Conservation (phyloP, 2,888 invertebrate genomes). For the Cephus rjabovi region DNA sequence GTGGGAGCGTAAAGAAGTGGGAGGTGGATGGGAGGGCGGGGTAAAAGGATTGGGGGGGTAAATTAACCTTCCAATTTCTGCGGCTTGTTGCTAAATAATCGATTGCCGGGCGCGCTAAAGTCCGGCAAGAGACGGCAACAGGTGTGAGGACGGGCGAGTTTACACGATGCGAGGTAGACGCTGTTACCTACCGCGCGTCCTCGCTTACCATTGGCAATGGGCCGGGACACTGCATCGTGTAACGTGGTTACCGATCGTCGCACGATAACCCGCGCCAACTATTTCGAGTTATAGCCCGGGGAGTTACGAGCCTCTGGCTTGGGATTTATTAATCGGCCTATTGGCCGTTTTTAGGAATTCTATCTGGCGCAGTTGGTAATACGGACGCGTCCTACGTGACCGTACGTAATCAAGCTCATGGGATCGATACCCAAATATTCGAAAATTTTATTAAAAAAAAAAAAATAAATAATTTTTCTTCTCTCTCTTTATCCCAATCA, state of each 20-base stretch:
- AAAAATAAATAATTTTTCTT: no score
- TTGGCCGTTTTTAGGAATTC: constrained; percentile 5
- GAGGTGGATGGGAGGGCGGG: background rate
- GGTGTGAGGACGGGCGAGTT: constrained; percentile 39
- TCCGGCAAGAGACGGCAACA: constrained; percentile 49
- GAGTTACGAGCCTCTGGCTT: constrained; percentile 37
- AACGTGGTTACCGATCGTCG: constrained; percentile 41
- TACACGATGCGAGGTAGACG: constrained; percentile 24
- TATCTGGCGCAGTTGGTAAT: background rate
- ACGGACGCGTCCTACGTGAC: background rate
- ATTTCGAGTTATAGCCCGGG: constrained; percentile 49
- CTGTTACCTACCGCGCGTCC: constrained; percentile 43
- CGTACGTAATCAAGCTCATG: background rate
- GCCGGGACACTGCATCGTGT: constrained; percentile 41
- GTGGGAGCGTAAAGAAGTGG: background rate
- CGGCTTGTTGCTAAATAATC: constrained; percentile 61
- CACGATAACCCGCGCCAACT: constrained; percentile 53
- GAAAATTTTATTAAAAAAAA: no score
- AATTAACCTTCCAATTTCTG: constrained; percentile 60
- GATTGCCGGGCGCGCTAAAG: constrained; percentile 49
- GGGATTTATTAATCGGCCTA: constrained; percentile 46
- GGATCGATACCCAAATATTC: background rate
- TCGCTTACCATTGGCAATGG: background rate
- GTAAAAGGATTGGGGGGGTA: constrained; percentile 34
- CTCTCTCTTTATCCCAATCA: no score